A percentile compares a stretch with the other conserved stretches of the same genome.
These are phyloP conservation scores for Aradus depressus DNA, from an alignment of 2,888 invertebrate genomes.

Conservation along the genomic window DNA sequence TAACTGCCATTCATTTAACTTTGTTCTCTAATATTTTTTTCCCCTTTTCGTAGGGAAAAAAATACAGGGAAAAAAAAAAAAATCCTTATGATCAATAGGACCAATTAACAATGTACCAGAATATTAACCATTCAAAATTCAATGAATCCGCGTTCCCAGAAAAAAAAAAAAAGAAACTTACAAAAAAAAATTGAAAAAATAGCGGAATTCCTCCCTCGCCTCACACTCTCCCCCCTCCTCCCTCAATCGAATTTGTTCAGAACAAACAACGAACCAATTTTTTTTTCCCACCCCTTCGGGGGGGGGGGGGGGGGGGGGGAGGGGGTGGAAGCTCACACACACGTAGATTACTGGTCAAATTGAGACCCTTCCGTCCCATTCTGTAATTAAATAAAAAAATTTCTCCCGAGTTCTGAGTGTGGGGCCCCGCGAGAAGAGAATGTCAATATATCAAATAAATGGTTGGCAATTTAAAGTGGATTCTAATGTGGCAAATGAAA, in stretches of 20 bases:
- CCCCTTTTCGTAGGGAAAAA: no score
- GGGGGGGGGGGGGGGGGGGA: slow-evolving; percentile 1
- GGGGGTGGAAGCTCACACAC: slow-evolving; percentile 9
- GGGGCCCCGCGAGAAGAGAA: no score
- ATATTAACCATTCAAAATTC: slow-evolving; percentile 18
- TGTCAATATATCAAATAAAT: no score
- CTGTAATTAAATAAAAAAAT: no score
- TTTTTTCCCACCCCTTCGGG: slow-evolving; percentile 14
- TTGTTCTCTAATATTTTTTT: slow-evolving; percentile 16
- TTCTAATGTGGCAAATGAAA: no score
- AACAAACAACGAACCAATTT: slow-evolving; percentile 10
- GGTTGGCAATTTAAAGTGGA: no score
- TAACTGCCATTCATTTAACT: slow-evolving; percentile 14
- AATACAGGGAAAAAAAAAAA: no score
- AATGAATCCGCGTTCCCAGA: slow-evolving; percentile 13
- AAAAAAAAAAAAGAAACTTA: slow-evolving; percentile 1
- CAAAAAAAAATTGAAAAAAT: slow-evolving; percentile 14
- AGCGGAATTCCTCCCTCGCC: slow-evolving; percentile 1
- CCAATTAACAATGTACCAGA: slow-evolving; percentile 20
- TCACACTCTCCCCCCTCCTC: slow-evolving; percentile 1
- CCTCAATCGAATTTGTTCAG: slow-evolving; percentile 20
- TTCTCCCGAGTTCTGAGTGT: no score
- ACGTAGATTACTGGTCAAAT: slow-evolving; percentile 21
- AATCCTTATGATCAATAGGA: slow-evolving; percentile 19
- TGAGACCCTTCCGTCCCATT: no score